Percentiles rank a stretch among this genome's conserved stretches.
Conservation (phyloP, 2,113 vertebrate genomes). For the Lichenostomus cassidix region DNA sequence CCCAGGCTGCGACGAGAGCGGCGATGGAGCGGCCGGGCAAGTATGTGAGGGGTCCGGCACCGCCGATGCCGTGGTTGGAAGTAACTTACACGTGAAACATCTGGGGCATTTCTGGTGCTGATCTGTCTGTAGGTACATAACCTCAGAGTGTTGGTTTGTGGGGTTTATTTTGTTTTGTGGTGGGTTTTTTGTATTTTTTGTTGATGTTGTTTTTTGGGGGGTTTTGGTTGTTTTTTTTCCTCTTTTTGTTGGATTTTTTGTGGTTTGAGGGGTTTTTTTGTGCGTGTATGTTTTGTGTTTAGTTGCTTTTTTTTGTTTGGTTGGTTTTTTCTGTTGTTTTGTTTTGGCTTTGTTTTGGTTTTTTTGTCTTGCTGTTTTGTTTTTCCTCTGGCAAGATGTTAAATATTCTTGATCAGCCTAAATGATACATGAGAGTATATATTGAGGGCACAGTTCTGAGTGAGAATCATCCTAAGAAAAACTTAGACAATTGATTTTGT, state of each 20-base stretch:
- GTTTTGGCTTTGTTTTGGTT: neutral
- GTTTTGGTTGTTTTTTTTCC: too few species aligned
- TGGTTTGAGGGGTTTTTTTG: too few species aligned
- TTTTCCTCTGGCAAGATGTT: rapidly evolving
- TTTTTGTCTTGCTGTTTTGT: neutral
- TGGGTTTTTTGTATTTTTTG: neutral
- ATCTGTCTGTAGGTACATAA: neutral
- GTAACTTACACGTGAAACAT: rapidly evolving
- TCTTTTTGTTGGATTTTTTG: too few species aligned
- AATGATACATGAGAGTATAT: neutral
- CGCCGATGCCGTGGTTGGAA: neutral
- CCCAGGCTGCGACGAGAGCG: neutral
- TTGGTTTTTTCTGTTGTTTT: too few species aligned
- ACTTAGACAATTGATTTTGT: neutral
- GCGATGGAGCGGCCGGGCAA: neutral
- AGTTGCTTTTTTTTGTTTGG: neutral
- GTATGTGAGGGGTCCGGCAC: neutral
- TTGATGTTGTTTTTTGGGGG: too few species aligned
- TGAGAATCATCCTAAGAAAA: rapidly evolving
- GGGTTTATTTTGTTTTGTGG: neutral
- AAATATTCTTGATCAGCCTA: neutral
- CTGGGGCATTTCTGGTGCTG: neutral
- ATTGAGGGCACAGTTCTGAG: neutral
- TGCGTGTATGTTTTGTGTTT: neutral
- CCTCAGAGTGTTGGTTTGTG: neutral